A percentile compares a stretch with the other conserved stretches of the same genome.
These are phyloP conservation scores for Pipistrellus kuhlii DNA, from an alignment of 2,797 vertebrate species.

Conservation along the genomic window DNA sequence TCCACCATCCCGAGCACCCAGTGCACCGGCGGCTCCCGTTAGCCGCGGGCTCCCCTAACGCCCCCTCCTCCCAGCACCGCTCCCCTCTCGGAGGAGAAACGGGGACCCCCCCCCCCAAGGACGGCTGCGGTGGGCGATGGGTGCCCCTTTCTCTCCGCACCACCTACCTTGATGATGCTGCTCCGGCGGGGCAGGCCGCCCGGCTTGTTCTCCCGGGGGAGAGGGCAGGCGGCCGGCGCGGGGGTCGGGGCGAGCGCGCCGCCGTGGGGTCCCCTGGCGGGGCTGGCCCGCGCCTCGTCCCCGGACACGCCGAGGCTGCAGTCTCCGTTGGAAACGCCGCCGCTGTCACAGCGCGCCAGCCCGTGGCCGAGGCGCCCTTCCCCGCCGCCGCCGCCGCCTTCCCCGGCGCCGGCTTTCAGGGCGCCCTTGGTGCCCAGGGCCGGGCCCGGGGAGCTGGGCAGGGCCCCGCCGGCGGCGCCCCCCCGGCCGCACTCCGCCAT, in stretches of 20 bases:
- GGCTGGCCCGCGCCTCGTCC: slow-evolving; percentile 88
- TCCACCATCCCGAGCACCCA: background rate
- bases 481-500: slow-evolving; percentile 95
- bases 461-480: slow-evolving; percentile 88
- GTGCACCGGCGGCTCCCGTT: background rate
- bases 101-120: slow-evolving; percentile 31
- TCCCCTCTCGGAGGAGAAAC: background rate
- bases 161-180: slow-evolving; percentile 97
- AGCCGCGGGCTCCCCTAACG: background rate
- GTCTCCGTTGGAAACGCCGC: slow-evolving; percentile 94
- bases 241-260: slow-evolving; percentile 63
- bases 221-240: slow-evolving; percentile 32
- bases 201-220: slow-evolving; percentile 88
- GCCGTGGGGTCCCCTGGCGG: slow-evolving; percentile 83
- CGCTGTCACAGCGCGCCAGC: slow-evolving; percentile 89
- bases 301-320: slow-evolving; percentile 89
- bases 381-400: slow-evolving; percentile 75
- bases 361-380: slow-evolving; percentile 84
- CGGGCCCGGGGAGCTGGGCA: slow-evolving; percentile 88
- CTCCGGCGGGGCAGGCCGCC: slow-evolving; percentile 95
- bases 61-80: background rate
- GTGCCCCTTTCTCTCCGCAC: background rate
- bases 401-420: slow-evolving; percentile 89
- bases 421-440: slow-evolving; percentile 86
- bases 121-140: background rate